Base-by-base conservation (phyloP, 2,797 vertebrate species). In the Sebastes itinus region DNA sequence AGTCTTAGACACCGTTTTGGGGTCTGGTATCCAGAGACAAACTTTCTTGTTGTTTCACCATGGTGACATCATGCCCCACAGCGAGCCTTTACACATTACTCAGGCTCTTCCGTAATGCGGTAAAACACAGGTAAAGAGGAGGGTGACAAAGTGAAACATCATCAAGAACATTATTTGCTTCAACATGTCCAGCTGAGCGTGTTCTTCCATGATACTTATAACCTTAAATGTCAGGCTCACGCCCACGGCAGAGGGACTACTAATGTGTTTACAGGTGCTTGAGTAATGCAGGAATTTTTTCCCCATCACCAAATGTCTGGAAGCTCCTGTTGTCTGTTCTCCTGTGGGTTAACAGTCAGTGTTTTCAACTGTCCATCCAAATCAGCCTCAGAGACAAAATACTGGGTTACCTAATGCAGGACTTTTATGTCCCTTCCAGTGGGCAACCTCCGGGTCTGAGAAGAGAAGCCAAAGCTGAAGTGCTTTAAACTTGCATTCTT, bases 161-260 rank as follows among this genome's bases (percentile, higher is more conserved):
- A 20, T 60, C 13, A 18, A 7, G 10, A 64, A 8, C 30, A 52
- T 20, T 0, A 3, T 54, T 52, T 73, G 83, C 30, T 77, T 72
- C 69, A 32, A 78, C 84, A 81, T 77, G 83, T 75, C 61, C 63
- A 62, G 27, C 62, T 77, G 65, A 76, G 20, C 54, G 33, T 59
- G 14, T 67, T 71, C 30, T 16, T 66, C 65, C 65, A 28, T 60
- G 9, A 32, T 23, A 4, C 22, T 18, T 7, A n/a, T 30, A 22
- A 32, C 49, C 6, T 46, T 1, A 6, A 3, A 11, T 65, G 52
- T 75, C 14, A 4, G 33, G 3, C 5, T 9, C 65, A 68, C 74
- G 3, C 78, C 75, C 72, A 49, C 5, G 23, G 66, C 32, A 25
- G 2, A 67, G 46, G 78, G 20, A 27, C 7, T 3, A 2, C 16